These are phyloP conservation scores for Parnassius glacialis DNA, from an alignment of 2,888 invertebrate genomes.

Conservation along the genomic window DNA sequence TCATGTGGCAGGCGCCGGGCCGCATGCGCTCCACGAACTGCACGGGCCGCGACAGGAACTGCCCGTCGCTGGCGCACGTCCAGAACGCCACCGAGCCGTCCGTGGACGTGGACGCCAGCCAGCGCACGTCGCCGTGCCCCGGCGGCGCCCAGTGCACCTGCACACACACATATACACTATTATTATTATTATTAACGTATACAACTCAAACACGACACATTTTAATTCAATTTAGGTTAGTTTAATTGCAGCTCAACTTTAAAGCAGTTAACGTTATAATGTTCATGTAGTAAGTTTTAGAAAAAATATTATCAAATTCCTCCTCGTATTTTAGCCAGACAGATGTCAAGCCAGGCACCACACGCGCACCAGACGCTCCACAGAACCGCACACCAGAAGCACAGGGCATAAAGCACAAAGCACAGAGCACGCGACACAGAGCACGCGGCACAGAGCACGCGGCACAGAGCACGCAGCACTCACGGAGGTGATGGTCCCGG, in stretches of 20 bases:
- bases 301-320: too few species aligned
- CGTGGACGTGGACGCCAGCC: conserved; percentile 95
- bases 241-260: too few species aligned
- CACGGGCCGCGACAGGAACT: conserved; percentile 87
- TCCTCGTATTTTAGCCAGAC: too few species aligned
- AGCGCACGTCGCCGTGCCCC: conserved; percentile 87
- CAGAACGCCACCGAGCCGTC: conserved; percentile 99
- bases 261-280: too few species aligned
- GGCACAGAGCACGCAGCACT: conserved; percentile 76
- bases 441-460: conserved; percentile 78
- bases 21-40: conserved; percentile 95
- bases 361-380: conserved; percentile 94
- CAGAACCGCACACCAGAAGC: conserved; percentile 94
- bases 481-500: conserved; percentile 86
- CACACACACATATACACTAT: not conserved
- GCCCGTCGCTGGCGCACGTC: conserved; percentile 83
- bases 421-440: conserved; percentile 56
- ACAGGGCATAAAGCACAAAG: too few species aligned
- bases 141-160: conserved; percentile 98
- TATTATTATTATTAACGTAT: too few species aligned
- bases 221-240: too few species aligned
- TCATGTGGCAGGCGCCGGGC: conserved; percentile 97
- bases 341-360: conserved; percentile 94
- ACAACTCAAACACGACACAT: too few species aligned
- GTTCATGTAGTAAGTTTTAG: too few species aligned